Conservation (phyloP, 2,113 vertebrate species). For the Herpailurus yagouaroundi region DNA sequence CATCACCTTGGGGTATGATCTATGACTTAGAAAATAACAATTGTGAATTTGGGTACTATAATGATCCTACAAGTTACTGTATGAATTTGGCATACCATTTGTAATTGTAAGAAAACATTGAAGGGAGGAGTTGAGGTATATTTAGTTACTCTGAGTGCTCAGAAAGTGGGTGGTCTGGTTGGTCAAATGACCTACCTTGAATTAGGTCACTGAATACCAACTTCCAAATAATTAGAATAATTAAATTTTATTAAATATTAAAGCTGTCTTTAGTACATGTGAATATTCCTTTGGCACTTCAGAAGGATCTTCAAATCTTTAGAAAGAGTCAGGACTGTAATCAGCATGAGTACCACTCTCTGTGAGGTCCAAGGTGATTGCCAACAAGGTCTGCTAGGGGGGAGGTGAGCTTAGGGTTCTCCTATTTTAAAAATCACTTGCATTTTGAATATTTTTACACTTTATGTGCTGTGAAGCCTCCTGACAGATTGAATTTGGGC, state of each 20-base stretch:
- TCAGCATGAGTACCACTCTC: not conserved
- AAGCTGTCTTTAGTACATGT: not conserved
- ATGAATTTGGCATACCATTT: not conserved
- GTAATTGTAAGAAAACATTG: not conserved
- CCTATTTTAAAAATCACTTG: not conserved
- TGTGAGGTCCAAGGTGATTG: not conserved
- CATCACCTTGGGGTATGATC: not conserved
- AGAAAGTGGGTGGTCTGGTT: not conserved
- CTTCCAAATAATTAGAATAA: slow-evolving; percentile 39
- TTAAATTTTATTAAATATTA: not conserved
- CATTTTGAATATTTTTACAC: slow-evolving; percentile 42
- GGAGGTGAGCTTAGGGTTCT: not conserved
- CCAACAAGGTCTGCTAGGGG: not conserved
- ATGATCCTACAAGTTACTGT: not conserved
- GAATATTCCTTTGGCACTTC: not conserved
- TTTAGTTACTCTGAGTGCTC: not conserved
- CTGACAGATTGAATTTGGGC: slow-evolving; percentile 57
- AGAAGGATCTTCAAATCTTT: slow-evolving; percentile 1
- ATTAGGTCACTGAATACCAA: not conserved
- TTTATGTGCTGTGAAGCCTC: slow-evolving; percentile 41
- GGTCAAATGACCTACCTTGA: not conserved
- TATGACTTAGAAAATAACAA: not conserved
- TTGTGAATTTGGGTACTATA: not conserved
- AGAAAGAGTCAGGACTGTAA: not conserved
- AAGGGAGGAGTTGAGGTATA: not conserved